A percentile compares a stretch with the other conserved stretches of the same genome.
These are phyloP conservation scores for Callinectes sapidus DNA, from an alignment of 2,888 invertebrate species.

Conservation along the genomic window DNA sequence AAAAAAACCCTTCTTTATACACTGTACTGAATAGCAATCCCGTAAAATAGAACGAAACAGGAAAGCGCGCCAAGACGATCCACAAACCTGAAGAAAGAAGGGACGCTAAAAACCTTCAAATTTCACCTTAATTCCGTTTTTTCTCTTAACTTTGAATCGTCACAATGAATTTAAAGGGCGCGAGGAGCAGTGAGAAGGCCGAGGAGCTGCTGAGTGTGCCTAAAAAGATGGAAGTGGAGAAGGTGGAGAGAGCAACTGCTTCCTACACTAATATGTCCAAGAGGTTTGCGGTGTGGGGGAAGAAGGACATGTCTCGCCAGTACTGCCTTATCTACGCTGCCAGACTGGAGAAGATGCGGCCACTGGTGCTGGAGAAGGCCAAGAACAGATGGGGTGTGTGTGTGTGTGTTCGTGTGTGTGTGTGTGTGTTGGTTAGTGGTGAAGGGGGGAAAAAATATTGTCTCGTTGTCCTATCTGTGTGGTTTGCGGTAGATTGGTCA, in stretches of 20 bases:
- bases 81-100: background rate
- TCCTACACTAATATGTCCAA: slow-evolving; percentile 56
- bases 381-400: slow-evolving; percentile 57
- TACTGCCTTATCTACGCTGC: slow-evolving; percentile 67
- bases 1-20: too few species aligned
- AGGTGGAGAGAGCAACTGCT: background rate
- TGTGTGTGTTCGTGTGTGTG: slow-evolving; percentile 44
- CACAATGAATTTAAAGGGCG: slow-evolving; percentile 50
- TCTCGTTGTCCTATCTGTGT: too few species aligned
- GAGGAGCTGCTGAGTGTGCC: slow-evolving; percentile 51
- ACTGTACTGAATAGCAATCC: background rate
- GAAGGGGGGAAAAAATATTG: background rate
- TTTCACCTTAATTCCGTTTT: background rate
- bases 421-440: background rate
- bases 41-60: background rate
- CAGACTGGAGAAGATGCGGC: slow-evolving; percentile 63
- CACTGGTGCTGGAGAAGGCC: slow-evolving; percentile 57
- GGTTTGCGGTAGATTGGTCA: too few species aligned
- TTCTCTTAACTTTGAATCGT: background rate
- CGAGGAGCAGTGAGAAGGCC: background rate
- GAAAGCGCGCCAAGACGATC: background rate
- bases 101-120: background rate
- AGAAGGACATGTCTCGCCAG: slow-evolving; percentile 63
- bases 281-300: slow-evolving; percentile 61
- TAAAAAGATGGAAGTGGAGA: background rate